Conservation (phyloP, 2,113 vertebrate genomes). For the Ochotona princeps region DNA sequence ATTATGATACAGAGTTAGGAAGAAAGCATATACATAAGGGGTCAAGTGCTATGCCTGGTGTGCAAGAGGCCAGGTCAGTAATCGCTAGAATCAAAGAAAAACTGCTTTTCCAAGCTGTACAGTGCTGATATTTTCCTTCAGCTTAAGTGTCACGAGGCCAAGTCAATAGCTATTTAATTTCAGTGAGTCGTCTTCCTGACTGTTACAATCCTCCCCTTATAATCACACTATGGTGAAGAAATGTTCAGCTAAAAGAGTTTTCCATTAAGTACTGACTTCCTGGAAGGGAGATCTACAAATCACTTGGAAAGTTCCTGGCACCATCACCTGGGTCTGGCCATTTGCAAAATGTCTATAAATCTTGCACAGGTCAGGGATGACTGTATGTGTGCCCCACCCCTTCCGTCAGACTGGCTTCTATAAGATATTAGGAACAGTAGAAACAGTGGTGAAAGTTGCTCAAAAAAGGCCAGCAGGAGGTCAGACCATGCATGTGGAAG, state of each 20-base stretch:
- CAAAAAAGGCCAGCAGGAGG: neutral
- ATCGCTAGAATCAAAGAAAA: slow-evolving; percentile 2
- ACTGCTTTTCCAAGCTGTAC: neutral
- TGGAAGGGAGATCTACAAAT: slow-evolving; percentile 66
- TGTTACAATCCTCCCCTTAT: neutral
- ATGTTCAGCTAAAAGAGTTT: slow-evolving; percentile 44
- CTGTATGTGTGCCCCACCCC: neutral
- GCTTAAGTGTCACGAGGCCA: neutral
- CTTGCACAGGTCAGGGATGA: slow-evolving; percentile 55
- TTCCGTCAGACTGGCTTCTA: slow-evolving; percentile 27
- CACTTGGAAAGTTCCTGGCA: slow-evolving; percentile 66
- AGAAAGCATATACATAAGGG: neutral
- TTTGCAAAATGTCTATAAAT: slow-evolving; percentile 67
- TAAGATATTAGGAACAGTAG: neutral
- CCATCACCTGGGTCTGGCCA: slow-evolving; percentile 38
- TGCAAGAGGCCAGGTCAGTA: neutral
- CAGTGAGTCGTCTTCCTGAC: neutral
- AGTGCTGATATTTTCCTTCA: neutral
- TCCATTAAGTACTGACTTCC: slow-evolving; percentile 57
- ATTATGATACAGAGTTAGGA: neutral
- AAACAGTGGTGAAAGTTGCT: slow-evolving; percentile 29
- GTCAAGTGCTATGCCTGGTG: neutral
- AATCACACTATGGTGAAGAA: neutral
- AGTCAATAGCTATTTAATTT: slow-evolving; percentile 21
- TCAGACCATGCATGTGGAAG: slow-evolving; percentile 44